Conservation (phyloP, 2,113 vertebrate genomes). For the Gadus macrocephalus region DNA sequence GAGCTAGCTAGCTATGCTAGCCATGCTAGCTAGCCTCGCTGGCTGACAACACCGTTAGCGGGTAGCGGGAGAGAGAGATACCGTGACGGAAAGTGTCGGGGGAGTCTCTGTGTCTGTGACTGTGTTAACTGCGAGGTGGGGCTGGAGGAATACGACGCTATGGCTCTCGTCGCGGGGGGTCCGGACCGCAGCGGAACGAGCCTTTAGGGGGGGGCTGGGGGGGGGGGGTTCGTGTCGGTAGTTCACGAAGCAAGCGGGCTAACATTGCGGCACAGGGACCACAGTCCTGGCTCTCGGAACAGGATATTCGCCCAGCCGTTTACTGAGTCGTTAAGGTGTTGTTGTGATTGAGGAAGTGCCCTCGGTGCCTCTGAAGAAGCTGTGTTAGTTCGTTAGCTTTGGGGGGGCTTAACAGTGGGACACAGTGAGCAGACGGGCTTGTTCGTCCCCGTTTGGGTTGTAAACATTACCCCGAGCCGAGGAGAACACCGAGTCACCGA, state of each 20-base stretch:
- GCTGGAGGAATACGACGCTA: not conserved
- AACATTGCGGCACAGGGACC: conserved; percentile 45
- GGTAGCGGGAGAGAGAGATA: conserved; percentile 17
- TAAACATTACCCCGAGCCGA: conserved; percentile 29
- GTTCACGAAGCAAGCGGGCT: conserved; percentile 15
- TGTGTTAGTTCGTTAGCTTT: not conserved
- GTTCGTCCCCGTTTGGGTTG: conserved; percentile 11
- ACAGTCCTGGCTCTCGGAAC: no score
- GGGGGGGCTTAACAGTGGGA: no score
- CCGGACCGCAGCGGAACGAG: no score
- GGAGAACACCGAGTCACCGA: conserved; percentile 34
- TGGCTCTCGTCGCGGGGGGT: not conserved
- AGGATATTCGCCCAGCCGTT: conserved; percentile 28
- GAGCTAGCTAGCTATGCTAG: conserved; percentile 41
- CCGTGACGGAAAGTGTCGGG: conserved; percentile 37
- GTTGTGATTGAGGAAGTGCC: not conserved
- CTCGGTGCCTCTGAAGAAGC: not conserved
- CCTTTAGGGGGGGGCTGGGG: no score
- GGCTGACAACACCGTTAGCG: conserved; percentile 46
- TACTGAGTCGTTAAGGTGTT: conserved; percentile 52
- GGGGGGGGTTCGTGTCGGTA: not conserved
- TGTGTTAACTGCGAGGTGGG: not conserved
- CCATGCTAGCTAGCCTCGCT: conserved; percentile 48
- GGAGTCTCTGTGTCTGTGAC: no score
- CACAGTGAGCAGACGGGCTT: no score